Percentiles rank a stretch among this genome's conserved stretches.
These are phyloP conservation scores for Lycopodina hypogea DNA, from an alignment of 37 sponge, comb jelly and placozoan species.

Conservation along the genomic window DNA sequence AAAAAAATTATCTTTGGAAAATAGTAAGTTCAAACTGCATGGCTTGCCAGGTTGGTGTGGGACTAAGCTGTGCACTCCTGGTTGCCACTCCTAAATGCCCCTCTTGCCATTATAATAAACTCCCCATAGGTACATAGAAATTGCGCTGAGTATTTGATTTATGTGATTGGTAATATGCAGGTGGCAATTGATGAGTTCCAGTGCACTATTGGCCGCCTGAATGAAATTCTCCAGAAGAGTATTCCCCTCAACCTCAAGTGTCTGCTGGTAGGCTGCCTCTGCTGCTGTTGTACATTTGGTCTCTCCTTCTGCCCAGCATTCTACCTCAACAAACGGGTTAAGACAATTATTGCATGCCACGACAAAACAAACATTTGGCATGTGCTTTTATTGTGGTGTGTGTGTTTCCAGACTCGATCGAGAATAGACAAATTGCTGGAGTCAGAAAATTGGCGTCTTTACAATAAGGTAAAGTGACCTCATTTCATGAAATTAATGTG, in stretches of 20 bases:
- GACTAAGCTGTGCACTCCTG: no score
- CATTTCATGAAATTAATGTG: neutral
- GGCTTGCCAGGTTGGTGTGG: no score
- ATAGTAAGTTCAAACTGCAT: no score
- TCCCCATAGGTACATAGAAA: neutral
- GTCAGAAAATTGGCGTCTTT: conserved; percentile 74
- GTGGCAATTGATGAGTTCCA: conserved; percentile 87
- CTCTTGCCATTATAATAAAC: neutral
- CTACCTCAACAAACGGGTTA: conserved; percentile 73
- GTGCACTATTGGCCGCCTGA: conserved; percentile 61
- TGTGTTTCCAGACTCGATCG: conserved; percentile 56
- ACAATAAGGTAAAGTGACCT: conserved; percentile 86
- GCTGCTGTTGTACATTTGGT: conserved; percentile 89
- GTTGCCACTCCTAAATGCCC: no score
- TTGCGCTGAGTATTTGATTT: neutral
- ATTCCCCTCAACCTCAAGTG: conserved; percentile 74
- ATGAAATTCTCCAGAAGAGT: conserved; percentile 59
- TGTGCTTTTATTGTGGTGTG: neutral
- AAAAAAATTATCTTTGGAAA: no score
- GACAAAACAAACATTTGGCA: neutral
- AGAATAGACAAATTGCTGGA: conserved; percentile 67
- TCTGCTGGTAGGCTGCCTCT: conserved; percentile 77
- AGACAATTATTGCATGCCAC: neutral
- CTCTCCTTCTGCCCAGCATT: conserved; percentile 78
- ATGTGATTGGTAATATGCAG: conserved; percentile 18